Base-by-base conservation (phyloP, 2,113 vertebrate genomes). In the Pteruthius melanotis region DNA sequence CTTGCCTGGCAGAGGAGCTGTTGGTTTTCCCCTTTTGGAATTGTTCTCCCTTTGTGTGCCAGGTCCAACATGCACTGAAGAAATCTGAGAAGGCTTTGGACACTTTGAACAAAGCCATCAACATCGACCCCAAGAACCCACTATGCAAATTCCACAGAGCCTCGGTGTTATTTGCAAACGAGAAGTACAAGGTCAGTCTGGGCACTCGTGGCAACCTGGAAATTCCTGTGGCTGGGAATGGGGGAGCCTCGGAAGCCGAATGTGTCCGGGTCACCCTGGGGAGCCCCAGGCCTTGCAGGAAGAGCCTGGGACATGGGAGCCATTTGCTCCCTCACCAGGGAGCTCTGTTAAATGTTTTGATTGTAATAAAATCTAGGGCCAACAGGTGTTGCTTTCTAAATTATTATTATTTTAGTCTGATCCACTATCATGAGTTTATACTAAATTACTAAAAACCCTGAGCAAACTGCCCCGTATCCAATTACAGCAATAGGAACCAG, bases 141-240 rank as follows among this genome's bases (percentile, higher is more conserved):
- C 98, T 99, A 98, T 99, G 99, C 99, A 99, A 99, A 98, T 99
- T 99, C 98, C 99, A 99, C 86, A 98, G 99, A 98, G 99, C 99
- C 49, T 99, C 99, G 28, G 99, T 99, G 92, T 98, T 99, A 80
- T 99, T 99, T 94, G 99, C 99, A 91, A 99, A 99, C 81, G 99
- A 99, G 97, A 99, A 99, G 94, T 99, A 99, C 96, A 99, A 99
- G 99, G 99, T 99, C 96, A 96, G 95, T 10, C 26, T 18, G 31
- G 52, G 26, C 39, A 40, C 28, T 11, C 0, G 3, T 5, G 60
- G 65, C 52, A 72, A 4, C 59, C 85, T 82, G 60, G 53, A 47
- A 28, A 47, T 44, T 80, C 31, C 69, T 59, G 17, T 0, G 24
- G 60, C 52, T 80, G 14, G 64, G 50, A 33, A 8, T 6, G 39